phyloP scores from a whole-genome alignment of 2,797 vertebrate species.

The Acanthurus tractus region DNA sequence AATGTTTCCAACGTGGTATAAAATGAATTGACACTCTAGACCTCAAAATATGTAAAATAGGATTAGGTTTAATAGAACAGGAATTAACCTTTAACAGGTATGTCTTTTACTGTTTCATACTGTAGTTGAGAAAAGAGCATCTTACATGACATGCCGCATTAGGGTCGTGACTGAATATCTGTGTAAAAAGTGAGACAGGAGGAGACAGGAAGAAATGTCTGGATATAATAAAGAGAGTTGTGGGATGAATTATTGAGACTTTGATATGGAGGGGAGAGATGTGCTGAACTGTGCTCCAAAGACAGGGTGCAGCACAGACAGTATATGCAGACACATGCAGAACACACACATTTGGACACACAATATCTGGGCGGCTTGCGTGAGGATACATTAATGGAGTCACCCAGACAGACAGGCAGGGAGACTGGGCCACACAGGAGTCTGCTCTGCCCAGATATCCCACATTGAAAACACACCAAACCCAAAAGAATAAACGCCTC shows the following conservation, averaged over 20 bases:
- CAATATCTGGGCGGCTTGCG: slow-evolving; percentile 35
- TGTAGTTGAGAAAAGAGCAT: not conserved
- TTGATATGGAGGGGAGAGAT: slow-evolving; percentile 65
- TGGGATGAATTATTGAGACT: slow-evolving; percentile 82
- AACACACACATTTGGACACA: slow-evolving; percentile 58
- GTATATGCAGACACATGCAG: slow-evolving; percentile 52
- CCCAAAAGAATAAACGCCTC: slow-evolving; percentile 54
- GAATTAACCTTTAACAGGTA: not conserved
- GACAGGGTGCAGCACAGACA: slow-evolving; percentile 60
- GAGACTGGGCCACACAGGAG: slow-evolving; percentile 74
- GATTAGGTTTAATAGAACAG: too few relatives aligned
- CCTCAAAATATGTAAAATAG: too few relatives aligned
- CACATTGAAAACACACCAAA: slow-evolving; percentile 53
- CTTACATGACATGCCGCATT: slow-evolving; percentile 5
- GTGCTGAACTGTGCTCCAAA: slow-evolving; percentile 53
- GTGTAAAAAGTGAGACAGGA: slow-evolving; percentile 5
- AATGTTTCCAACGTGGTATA: too few relatives aligned
- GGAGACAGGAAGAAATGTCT: slow-evolving; percentile 53
- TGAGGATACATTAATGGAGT: slow-evolving; percentile 64
- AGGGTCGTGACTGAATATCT: slow-evolving; percentile 9
- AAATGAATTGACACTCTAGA: too few relatives aligned
- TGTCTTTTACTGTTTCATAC: not conserved
- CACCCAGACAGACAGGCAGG: slow-evolving; percentile 66
- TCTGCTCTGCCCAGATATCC: slow-evolving; percentile 63
- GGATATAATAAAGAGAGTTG: slow-evolving; percentile 65